Base-by-base conservation (phyloP, 1,140 invertebrate species). In the Diabrotica undecimpunctata region DNA sequence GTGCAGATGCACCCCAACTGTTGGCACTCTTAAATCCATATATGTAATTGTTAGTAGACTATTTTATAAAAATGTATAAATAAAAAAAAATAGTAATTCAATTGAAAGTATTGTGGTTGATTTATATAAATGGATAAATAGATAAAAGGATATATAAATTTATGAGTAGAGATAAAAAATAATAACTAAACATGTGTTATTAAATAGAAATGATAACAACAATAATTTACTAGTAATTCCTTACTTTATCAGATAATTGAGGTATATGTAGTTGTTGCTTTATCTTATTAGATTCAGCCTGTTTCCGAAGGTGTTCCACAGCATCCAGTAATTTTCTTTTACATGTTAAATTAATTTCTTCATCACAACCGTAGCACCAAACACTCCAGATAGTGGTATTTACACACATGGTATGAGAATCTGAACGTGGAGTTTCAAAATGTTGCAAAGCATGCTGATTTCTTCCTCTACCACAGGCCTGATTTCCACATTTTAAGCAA, bases 381-480 rank as follows among this genome's bases (percentile, higher is more conserved):
- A 92, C 82, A 54, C 81, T 85, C 85, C 90, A 93, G 5, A 83
- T 79, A 11, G 85, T 83, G 5, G 88, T 89, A 71, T 94, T 89
- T 39, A 91, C 81, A 12, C 86, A 87, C 53, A 95, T 72, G 7
- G 85, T 83, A 80, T 96, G 94, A 11, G 79, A 82, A 72, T 91
- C 90, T 7, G 90, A 93, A 68, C 85, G 87, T 5, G 90, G 88
- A 2, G 84, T 91, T 70, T 88, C 81, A 75, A 84, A 90, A 79
- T 96, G 94, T 55, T 87, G 81, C 9, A 91, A 71, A 2, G 91
- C 90, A 80, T 96, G 93, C 67, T 87, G 81, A 72, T 86, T 84
- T 8, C 86, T 81, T 8, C 83, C 81, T 61, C 87, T 82, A 41
- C 90, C 91, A 81, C 93, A 95, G 46, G 88, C 84, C 79, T 91